Conservation (phyloP, 2,113 vertebrate genomes). For the Oryzias celebensis region DNA sequence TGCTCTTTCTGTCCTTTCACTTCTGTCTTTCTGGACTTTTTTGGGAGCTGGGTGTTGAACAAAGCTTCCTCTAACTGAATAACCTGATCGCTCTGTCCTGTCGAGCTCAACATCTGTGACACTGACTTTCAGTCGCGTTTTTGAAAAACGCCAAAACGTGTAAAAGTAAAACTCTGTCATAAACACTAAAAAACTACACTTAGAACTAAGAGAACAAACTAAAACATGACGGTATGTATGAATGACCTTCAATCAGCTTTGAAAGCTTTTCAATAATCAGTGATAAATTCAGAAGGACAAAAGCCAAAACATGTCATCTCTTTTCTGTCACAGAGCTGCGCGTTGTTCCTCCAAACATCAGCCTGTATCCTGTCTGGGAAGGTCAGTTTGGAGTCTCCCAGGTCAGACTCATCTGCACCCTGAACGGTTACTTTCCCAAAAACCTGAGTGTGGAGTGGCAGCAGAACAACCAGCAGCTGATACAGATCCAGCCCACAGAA, state of each 20-base stretch:
- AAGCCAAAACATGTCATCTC: conserved; percentile 3
- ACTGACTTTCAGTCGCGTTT: conserved; percentile 22
- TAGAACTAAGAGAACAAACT: conserved; percentile 6
- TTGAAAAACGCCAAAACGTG: conserved; percentile 18
- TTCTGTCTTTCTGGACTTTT: conserved; percentile 63
- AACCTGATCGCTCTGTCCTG: conserved; percentile 48
- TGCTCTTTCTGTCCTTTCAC: conserved; percentile 56
- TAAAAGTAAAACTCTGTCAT: conserved; percentile 35
- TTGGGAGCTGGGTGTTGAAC: conserved; percentile 42
- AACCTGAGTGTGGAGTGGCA: conserved; percentile 41
- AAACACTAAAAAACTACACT: conserved; percentile 24
- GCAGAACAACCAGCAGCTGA: rapidly evolving
- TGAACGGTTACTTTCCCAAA: conserved; percentile 51
- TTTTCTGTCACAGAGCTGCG: conserved; percentile 28
- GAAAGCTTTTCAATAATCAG: background rate
- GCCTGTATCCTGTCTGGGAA: conserved; percentile 45
- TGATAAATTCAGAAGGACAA: background rate
- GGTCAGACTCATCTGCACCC: conserved; percentile 60
- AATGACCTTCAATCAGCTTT: background rate
- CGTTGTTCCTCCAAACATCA: conserved; percentile 40
- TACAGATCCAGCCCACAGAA: rapidly evolving
- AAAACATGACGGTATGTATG: conserved; percentile 50
- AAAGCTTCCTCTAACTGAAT: conserved; percentile 49
- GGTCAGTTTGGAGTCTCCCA: conserved; percentile 1
- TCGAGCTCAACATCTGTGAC: conserved; percentile 48